A percentile compares a stretch with the other conserved stretches of the same genome.
Conservation (phyloP, 92 coral and sea anemone genomes). For the Porites evermanni region DNA sequence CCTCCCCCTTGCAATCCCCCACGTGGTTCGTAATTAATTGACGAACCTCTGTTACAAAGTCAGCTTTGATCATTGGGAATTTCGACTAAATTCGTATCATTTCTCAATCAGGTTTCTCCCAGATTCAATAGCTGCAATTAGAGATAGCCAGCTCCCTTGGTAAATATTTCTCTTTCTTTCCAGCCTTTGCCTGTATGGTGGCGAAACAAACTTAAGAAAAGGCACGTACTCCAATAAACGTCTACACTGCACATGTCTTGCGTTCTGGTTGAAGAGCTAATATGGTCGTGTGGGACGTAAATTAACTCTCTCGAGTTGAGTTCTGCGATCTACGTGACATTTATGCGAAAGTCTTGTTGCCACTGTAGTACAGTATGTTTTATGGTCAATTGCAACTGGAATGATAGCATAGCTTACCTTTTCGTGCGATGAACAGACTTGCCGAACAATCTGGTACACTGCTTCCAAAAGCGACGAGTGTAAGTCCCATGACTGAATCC, state of each 20-base stretch:
- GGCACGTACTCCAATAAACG: too few species aligned
- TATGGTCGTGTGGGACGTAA: too few species aligned
- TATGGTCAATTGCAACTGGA: too few species aligned
- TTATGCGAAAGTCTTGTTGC: too few species aligned
- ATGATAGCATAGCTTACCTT: conserved; percentile 30
- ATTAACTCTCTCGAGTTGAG: too few species aligned
- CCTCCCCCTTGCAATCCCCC: background rate
- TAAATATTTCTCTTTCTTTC: too few species aligned
- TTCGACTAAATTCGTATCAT: background rate
- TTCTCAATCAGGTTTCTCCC: background rate
- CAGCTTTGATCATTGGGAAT: background rate
- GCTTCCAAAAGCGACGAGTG: conserved; percentile 90
- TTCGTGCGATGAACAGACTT: conserved; percentile 83
- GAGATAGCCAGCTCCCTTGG: background rate
- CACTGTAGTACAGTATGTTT: too few species aligned
- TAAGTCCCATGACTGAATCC: conserved; percentile 85
- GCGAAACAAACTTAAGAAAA: too few species aligned
- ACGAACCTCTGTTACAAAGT: background rate
- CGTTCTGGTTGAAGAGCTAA: too few species aligned
- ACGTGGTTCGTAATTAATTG: background rate
- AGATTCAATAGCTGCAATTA: background rate
- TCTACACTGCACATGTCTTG: too few species aligned
- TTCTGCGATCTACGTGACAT: too few species aligned
- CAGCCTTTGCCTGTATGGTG: too few species aligned
- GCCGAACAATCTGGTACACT: conserved; percentile 88